Conservation (phyloP, 2,113 vertebrate species). For the Limanda limanda region DNA sequence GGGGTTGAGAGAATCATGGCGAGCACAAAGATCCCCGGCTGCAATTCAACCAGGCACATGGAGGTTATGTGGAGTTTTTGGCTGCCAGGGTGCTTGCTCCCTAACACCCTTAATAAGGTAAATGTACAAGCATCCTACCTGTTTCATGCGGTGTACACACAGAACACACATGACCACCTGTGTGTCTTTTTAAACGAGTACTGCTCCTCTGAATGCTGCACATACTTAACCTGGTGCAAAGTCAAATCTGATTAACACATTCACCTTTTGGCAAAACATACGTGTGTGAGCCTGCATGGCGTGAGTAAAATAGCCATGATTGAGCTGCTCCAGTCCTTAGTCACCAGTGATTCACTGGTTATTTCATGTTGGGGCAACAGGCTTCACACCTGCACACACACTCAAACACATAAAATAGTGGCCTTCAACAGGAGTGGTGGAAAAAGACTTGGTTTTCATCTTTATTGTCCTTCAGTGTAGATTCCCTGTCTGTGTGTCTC, state of each 20-base stretch:
- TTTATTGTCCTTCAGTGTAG: background rate
- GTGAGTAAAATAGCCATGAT: conserved; percentile 55
- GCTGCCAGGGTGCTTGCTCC: no score
- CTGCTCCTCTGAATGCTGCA: background rate
- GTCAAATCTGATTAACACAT: conserved; percentile 16
- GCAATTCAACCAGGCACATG: no score
- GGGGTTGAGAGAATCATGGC: no score
- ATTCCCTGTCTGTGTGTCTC: conserved; percentile 16
- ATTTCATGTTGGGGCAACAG: conserved; percentile 74
- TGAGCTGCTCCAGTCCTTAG: conserved; percentile 60
- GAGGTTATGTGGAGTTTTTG: no score
- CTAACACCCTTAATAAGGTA: no score
- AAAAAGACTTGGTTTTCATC: conserved; percentile 38
- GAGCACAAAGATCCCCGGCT: no score
- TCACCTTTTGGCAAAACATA: conserved; percentile 4
- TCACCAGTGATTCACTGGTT: conserved; percentile 73
- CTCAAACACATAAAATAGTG: no score
- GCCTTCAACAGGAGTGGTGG: conserved; percentile 10
- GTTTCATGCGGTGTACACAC: no score
- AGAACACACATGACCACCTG: background rate
- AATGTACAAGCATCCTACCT: no score
- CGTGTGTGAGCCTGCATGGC: conserved; percentile 63
- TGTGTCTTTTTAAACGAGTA: background rate
- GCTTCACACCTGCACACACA: conserved; percentile 49
- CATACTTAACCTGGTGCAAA: conserved; percentile 12